Evolutionary conservation across 2,888 invertebrate genomes (phyloP), one percentile per base, ranked within the genome.

Genomic region (Cryptophagus acutangulus): DNA sequence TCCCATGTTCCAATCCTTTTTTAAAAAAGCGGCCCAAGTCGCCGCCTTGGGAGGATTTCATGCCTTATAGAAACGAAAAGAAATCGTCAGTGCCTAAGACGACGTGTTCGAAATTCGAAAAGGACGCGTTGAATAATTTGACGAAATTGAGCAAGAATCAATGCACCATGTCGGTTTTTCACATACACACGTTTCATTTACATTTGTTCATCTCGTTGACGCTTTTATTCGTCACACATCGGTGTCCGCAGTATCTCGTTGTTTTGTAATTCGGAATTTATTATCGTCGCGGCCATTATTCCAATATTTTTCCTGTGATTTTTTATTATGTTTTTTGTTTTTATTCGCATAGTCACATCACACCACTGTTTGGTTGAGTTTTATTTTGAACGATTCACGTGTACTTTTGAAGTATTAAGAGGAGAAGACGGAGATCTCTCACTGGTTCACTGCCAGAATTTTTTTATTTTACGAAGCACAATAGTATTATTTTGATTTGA

Each of bases 151-250:
- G 51, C 34, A 55, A 55, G 35, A 48, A 47, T 42, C 55, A 58
- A 14, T 59, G 57, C 46, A 56, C 58, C 2, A 57, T 63, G 57
- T 66, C 67, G 37, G 58, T 69, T 42, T 78, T 78, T 69, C 76
- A 78, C 61, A 75, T 79, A 67, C 78, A 79, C 55, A 78, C 79
- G 48, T 74, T 81, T 62, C 81, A 81, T 63, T 67, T 81, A 47
- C 81, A 81, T 69, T 64, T 81, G 48, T 74, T 81, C 58, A 76
- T 81, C 58, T 81, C 80, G 45, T 74, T 80, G 57, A 80, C 80
- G 47, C 74, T 80, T 72, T 73, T 81, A 64, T 72, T 81, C 34
- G 74, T 81, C 63, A 79, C 79, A 49, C 79, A 79, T 70, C 77
- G 78, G 68, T 81, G 80, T 62, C 81, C 80, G 49, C 79, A 80